phyloP scores from a whole-genome alignment of 1,140 invertebrate genomes.

The Euschistus heros region DNA sequence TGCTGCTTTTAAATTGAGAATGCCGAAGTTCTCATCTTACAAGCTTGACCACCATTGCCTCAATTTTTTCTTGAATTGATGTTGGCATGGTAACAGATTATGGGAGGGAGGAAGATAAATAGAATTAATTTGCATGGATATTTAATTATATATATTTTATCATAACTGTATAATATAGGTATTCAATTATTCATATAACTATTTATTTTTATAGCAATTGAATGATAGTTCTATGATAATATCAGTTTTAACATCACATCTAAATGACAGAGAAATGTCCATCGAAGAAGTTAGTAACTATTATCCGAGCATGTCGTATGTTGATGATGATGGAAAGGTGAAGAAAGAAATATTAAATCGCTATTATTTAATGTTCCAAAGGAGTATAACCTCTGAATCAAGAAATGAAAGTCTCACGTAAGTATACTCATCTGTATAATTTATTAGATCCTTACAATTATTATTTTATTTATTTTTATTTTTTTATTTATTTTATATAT shows the following conservation, averaged over 20 bases:
- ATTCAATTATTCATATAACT: not conserved
- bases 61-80: too few species aligned
- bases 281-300: slow-evolving; percentile 64
- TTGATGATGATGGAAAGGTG: slow-evolving; percentile 54
- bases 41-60: too few species aligned
- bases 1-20: too few species aligned
- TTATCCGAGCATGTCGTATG: slow-evolving; percentile 64
- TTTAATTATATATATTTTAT: too few species aligned
- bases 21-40: too few species aligned
- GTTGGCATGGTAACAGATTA: too few species aligned
- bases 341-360: slow-evolving; percentile 80
- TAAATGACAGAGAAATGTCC: slow-evolving; percentile 50
- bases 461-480: too few species aligned
- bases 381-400: slow-evolving; percentile 41
- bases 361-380: slow-evolving; percentile 86
- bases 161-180: too few species aligned
- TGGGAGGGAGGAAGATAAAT: too few species aligned
- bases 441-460: too few species aligned
- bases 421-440: slow-evolving; percentile 34
- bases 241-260: slow-evolving; percentile 69
- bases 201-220: slow-evolving; percentile 54
- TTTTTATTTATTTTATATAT: too few species aligned
- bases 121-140: too few species aligned
- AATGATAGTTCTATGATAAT: slow-evolving; percentile 92
- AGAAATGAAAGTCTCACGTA: slow-evolving; percentile 52